Evolutionary conservation across 2,797 vertebrate genomes (phyloP), one percentile per base, ranked within the genome.

Genomic region (Esox masquinongy): DNA sequence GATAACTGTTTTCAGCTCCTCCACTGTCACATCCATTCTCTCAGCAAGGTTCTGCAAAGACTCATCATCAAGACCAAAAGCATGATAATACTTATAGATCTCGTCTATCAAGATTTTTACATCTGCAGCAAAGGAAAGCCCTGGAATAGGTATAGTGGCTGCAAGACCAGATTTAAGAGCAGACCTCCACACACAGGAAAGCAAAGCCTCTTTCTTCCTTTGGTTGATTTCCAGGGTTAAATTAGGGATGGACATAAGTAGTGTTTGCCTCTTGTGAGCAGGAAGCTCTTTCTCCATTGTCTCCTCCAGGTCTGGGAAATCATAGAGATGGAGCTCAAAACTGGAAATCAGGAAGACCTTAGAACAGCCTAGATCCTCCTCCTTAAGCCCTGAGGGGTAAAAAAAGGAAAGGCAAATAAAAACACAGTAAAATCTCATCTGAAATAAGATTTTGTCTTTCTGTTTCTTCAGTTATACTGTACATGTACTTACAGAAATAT

Each of bases 291-390:
- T 88, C 74, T 92, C 91, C 85, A 94, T 86, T 12, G 87, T 90
- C 64, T 92, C 79, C 77, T 92, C 4, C 1, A 94, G 85, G 59
- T 26, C n/a, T 1, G 85, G 56, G 56, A 94, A 94, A 66, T 95
- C 93, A 0, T 88, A 88, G 68, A 80, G 73, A 0, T 74, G 17
- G 0, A 92, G 85, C 0, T 81, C 68, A 15, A 72, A 71, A 78
- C 85, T 89, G 78, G 90, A 93, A 70, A 94, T 80, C 0, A 94
- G 88, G 87, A 95, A 95, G 76, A 94, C 83, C 31, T 87, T 83
- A 3, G 91, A 88, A 0, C 83, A 88, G 0, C 22, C 4, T 24
- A 86, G 0, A 0, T 86, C 88, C 0, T 56, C 73, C 0, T 39
- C 43, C 11, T 70, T 0, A 68, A 84, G 79, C 59, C 74, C 76